Evolutionary conservation across 2,888 invertebrate species (phyloP), one percentile per base, ranked within the genome.

Genomic region (Odontothrips loti): DNA sequence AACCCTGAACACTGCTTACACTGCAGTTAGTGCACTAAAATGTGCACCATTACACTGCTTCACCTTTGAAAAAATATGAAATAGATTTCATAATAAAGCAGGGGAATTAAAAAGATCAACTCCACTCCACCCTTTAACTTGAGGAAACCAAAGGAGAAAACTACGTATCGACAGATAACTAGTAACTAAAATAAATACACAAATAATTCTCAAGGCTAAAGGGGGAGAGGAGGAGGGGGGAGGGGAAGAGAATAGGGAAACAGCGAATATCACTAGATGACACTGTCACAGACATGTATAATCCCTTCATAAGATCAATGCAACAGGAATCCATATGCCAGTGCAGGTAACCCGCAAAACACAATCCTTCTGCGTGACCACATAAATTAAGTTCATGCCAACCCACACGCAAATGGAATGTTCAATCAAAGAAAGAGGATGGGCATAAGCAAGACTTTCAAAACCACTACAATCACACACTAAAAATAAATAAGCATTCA

Each of bases 401-500:
- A 75, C 68, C 68, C 68, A 75, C 68, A 75, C 68, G 68, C 68
- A 75, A 75, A 75, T 75, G 68, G 68, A 75, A 75, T 75, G 68
- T 75, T 75, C 68, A 75, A 23, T 75, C 68, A 75, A 27, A 75
- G 23, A 75, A 27, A 75, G 68, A 58, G 58, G 58, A 75, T 75
- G 68, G 68, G 68, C 27, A 27, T 12, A 75, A 75, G 68, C 68
- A 75, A 27, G 68, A 75, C 68, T 75, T 75, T 10, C 68, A 75
- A 75, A 75, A 75, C 68, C 9, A 75, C 68, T 75, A 75, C 68
- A 75, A 75, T 75, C 68, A 75, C 68, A 75, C 68, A 75, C 27
- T 75, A 75, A 75, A 58, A 75, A 75, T 75, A 75, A 75, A 75
- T 75, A 75, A 75, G 68, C 68, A 75, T 75, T 75, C 68, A 75